Base-by-base conservation (phyloP, 2,888 invertebrate species). In the Heliconius hortense region DNA sequence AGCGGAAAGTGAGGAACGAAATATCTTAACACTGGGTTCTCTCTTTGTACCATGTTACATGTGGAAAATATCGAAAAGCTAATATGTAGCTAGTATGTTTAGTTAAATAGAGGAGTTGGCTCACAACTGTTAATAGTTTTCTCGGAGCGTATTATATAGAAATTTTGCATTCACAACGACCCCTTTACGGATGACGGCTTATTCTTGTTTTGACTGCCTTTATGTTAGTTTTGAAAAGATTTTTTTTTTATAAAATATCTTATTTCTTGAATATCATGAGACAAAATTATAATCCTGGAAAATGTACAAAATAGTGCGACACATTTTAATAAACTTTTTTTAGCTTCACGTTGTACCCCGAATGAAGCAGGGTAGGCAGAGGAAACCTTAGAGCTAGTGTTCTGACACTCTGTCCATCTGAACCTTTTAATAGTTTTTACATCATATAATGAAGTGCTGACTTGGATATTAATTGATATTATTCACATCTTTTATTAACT, bases 151-250 rank as follows among this genome's bases (percentile, higher is more conserved):
- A 73, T 67, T 72, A 73, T 66, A 53, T 60, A 67, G 24, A 70
- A 66, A 71, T 75, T 77, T 75, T 73, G 70, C 75, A 75, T 77
- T 74, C 53, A 74, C 56, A 70, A 75, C 73, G 62, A 73, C 73
- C 67, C 67, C 73, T 77, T 75, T 75, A 60, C 73, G 8, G 31
- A 35, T 8, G 31, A 67, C 70, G 60, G 73, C 24, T 72, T 75
- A 74, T 77, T 75, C 70, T 66, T 75, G 70, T 56, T 75, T 67
- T 73, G 67, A 77, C 77, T 71, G 69, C 71, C 35, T 77, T 75
- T 59, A 71, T 67, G 71, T 73, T 63, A 35, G 26, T 74, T 70
- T 70, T 70, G 28, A 62, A 53, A 68, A 62, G 60, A 74, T 53
- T 43, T 68, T 60, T 68, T 59, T 48, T 48, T 48, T 48, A 48